Evolutionary conservation across 2,797 vertebrate genomes (phyloP), one percentile per base, ranked within the genome.

Genomic region (Telmatherina bonti): DNA sequence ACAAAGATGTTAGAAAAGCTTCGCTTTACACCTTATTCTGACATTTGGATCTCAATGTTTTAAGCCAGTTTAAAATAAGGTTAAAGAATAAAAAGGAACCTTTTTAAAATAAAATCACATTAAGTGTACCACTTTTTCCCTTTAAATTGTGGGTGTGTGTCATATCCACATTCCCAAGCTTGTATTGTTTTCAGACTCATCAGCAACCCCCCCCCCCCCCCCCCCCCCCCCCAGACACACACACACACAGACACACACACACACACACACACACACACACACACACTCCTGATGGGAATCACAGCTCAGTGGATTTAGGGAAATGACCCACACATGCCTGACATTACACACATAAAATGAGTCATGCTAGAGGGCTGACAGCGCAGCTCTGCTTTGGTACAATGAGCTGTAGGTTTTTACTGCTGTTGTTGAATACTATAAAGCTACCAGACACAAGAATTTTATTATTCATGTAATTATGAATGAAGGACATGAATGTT

Each of bases 261-360:
- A n/a, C n/a, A n/a, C n/a, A n/a, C n/a, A n/a, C n/a, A n/a, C n/a
- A n/a, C n/a, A n/a, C n/a, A n/a, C n/a, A n/a, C n/a, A n/a, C n/a
- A n/a, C n/a, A 83, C 57, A 72, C 49, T 59, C 64, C 70, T 87
- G 76, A 82, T 85, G 67, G 82, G 82, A 88, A 88, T 54, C 62
- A 62, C 67, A 51, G 38, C 84, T 84, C 61, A 80, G 49, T 56
- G 30, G 62, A 62, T 75, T 82, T 71, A 75, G 43, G 59, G 74
- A 70, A 78, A 81, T 78, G 53, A 68, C 52, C 38, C 67, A 66
- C 80, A 43, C 41, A 68, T 49, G 57, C 59, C 66, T 67, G 7
- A 33, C 15, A 24, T 74, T 29, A 62, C 64, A 60, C 29, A 55
- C 24, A 61, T 36, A 22, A 27, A 36, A 47, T 79, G 74, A 84